phyloP scores from a whole-genome alignment of 2,888 invertebrate species.

The Aromia moschata region DNA sequence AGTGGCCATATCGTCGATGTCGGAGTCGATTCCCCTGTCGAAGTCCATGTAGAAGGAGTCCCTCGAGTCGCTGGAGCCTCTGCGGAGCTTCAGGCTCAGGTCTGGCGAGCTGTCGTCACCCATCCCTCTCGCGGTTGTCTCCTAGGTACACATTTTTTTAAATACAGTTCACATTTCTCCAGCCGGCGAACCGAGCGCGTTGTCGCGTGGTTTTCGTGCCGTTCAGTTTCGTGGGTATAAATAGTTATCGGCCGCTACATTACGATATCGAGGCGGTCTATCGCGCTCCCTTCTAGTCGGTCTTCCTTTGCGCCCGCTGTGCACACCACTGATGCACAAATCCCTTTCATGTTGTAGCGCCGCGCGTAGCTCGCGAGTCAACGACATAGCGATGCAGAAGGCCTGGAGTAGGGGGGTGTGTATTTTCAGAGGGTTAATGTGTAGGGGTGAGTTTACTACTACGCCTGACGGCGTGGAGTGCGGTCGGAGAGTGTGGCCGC shows the following conservation, averaged over 20 bases:
- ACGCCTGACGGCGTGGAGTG: background rate
- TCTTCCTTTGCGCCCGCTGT: conserved; percentile 22
- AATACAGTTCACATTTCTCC: conserved; percentile 7
- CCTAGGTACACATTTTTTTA: conserved; percentile 6
- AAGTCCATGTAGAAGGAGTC: conserved; percentile 93
- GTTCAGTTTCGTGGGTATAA: background rate
- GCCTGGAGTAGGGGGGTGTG: conserved; percentile 41
- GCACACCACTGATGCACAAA: conserved; percentile 37
- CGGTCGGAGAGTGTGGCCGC: background rate
- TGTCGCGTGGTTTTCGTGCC: conserved; percentile 7
- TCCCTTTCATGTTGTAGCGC: conserved; percentile 42
- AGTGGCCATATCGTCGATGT: conserved; percentile 84
- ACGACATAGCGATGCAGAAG: conserved; percentile 42
- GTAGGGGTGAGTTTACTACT: conserved; percentile 28
- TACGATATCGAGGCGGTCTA: conserved; percentile 1
- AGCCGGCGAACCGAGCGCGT: background rate
- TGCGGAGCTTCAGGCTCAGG: conserved; percentile 83
- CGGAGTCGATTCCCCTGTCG: conserved; percentile 89
- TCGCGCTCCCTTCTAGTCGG: background rate
- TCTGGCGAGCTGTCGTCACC: conserved; percentile 83
- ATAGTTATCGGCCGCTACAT: conserved; percentile 15
- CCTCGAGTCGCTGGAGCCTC: conserved; percentile 86
- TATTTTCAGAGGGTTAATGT: conserved; percentile 33
- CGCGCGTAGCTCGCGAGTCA: conserved; percentile 35
- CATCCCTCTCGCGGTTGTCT: conserved; percentile 18